These are phyloP conservation scores for Bubo scandiacus DNA, from an alignment of 2,113 vertebrate species.

Conservation along the genomic window DNA sequence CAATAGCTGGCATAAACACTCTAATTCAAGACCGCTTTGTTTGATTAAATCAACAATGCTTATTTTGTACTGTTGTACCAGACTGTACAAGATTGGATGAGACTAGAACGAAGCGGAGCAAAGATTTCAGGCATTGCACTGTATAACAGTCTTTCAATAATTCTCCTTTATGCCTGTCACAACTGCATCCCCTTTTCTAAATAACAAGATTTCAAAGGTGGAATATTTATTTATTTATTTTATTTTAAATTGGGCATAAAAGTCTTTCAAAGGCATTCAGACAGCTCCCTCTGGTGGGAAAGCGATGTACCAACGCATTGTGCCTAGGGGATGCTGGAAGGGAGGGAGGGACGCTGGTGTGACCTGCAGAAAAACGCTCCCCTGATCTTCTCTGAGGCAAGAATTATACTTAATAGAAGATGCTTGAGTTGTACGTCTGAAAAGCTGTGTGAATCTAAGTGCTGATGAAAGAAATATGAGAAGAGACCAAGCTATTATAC, in stretches of 20 bases:
- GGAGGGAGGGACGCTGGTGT: not conserved
- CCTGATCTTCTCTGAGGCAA: not conserved
- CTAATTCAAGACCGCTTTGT: not conserved
- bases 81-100: not conserved
- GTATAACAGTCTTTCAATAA: not conserved
- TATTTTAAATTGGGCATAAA: not conserved
- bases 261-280: not conserved
- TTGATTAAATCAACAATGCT: constrained; percentile 41
- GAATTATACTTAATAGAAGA: not conserved
- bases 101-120: not conserved
- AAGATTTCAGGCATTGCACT: not conserved
- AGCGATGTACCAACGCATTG: not conserved
- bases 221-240: not conserved
- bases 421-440: not conserved
- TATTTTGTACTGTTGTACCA: constrained; percentile 9
- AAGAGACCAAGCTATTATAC: not conserved
- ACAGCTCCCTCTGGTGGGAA: constrained; percentile 48
- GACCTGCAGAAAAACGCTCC: not conserved
- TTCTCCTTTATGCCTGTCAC: not conserved
- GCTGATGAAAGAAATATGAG: not conserved
- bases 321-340: not conserved
- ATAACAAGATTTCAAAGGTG: not conserved
- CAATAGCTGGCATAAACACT: not conserved
- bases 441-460: not conserved
- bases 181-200: not conserved